Evolutionary conservation across 2,888 invertebrate species (phyloP).

Genomic region (Pseudococcus longispinus): DNA sequence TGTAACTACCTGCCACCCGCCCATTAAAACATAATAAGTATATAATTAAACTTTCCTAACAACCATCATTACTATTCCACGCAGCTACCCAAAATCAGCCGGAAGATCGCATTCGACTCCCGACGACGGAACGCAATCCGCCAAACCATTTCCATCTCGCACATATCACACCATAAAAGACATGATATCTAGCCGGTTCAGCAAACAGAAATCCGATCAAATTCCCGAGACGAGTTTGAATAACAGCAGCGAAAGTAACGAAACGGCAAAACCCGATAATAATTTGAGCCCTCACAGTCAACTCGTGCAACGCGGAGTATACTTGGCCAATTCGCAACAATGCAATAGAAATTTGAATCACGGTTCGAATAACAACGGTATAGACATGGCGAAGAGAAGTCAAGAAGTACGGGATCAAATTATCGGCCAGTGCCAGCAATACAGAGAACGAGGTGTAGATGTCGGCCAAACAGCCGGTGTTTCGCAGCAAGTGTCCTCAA

Average conservation of each 20-base stretch:
- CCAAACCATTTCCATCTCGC: constrained; percentile 62
- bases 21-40: no score
- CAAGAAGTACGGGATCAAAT: constrained; percentile 59
- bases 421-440: background rate
- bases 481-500: constrained; percentile 29
- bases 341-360: constrained; percentile 49
- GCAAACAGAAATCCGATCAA: constrained; percentile 58
- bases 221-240: constrained; percentile 56
- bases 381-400: constrained; percentile 56
- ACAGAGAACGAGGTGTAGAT: constrained; percentile 52
- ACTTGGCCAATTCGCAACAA: constrained; percentile 59
- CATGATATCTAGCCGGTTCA: constrained; percentile 80
- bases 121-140: constrained; percentile 68
- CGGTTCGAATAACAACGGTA: constrained; percentile 49
- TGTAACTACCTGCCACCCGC: no score
- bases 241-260: constrained; percentile 57
- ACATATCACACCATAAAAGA: constrained; percentile 84
- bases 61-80: background rate
- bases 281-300: constrained; percentile 61
- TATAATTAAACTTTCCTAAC: no score
- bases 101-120: constrained; percentile 71
- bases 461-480: constrained; percentile 51
- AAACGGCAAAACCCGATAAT: constrained; percentile 55
- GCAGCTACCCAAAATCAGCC: constrained; percentile 62
- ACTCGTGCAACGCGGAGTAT: constrained; percentile 61